phyloP scores from a whole-genome alignment of 2,797 vertebrate species.

The Passerculus sandwichensis region DNA sequence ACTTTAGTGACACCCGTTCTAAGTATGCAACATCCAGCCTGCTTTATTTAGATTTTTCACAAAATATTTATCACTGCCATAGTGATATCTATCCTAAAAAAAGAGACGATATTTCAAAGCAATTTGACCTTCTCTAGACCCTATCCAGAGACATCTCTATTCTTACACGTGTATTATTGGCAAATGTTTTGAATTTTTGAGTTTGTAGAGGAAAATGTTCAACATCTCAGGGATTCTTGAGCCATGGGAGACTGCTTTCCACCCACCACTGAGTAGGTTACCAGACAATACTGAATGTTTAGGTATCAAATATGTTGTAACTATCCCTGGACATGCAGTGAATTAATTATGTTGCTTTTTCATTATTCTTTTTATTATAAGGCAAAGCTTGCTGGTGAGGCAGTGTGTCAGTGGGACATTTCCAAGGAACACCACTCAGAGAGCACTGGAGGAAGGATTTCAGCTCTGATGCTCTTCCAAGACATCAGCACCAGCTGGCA shows the following conservation, averaged over 20 bases:
- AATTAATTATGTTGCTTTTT: background rate
- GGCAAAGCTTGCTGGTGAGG: background rate
- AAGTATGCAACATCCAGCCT: constrained; percentile 16
- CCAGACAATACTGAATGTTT: background rate
- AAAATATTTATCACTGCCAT: constrained; percentile 71
- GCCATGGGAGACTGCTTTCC: constrained; percentile 26
- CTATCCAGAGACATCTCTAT: constrained; percentile 52
- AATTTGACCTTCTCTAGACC: constrained; percentile 63
- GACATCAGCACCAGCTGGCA: background rate
- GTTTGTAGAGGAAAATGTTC: constrained; percentile 58
- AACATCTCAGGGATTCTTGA: constrained; percentile 61
- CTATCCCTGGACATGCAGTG: background rate
- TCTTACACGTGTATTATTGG: constrained; percentile 62
- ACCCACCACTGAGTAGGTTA: background rate
- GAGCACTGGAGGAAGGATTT: background rate
- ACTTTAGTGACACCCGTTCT: background rate
- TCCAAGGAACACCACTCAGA: background rate
- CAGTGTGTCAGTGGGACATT: background rate
- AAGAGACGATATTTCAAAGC: constrained; percentile 1
- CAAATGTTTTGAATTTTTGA: constrained; percentile 66
- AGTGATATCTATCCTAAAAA: constrained; percentile 67
- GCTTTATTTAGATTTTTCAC: constrained; percentile 66
- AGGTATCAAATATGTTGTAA: background rate
- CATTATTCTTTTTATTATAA: background rate
- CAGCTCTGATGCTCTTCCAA: background rate